Conservation (phyloP, 2,113 vertebrate genomes). For the Eulemur macaco region DNA sequence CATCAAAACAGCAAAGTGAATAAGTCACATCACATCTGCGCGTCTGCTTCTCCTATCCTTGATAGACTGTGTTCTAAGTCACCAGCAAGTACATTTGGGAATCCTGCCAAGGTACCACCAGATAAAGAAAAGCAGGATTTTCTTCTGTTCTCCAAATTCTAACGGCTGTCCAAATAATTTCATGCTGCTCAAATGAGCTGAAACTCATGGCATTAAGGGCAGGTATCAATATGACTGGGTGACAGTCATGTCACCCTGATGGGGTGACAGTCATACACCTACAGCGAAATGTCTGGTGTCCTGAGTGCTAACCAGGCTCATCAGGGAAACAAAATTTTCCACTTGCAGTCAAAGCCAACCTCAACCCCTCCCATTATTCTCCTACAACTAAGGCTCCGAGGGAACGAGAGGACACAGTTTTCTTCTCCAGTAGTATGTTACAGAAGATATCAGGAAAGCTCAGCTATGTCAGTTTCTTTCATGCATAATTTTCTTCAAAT, state of each 20-base stretch:
- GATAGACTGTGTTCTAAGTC: neutral
- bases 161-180: neutral
- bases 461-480: neutral
- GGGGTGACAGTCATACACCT: neutral
- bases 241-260: neutral
- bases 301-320: neutral
- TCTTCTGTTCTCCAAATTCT: neutral
- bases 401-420: too few species aligned
- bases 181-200: neutral
- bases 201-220: neutral
- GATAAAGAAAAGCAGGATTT: neutral
- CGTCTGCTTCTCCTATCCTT: neutral
- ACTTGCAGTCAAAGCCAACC: neutral
- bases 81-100: neutral
- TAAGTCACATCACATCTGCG: neutral
- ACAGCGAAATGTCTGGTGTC: neutral
- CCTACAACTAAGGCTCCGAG: neutral
- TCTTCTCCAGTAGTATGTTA: neutral
- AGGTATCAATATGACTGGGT: neutral
- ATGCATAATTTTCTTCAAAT: neutral
- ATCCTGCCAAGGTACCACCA: neutral
- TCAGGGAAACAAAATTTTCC: constrained; percentile 25
- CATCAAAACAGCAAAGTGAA: neutral
- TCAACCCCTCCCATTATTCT: neutral
- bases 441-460: neutral